phyloP scores from a whole-genome alignment of 2,113 vertebrate species.

The Bettongia penicillata region DNA sequence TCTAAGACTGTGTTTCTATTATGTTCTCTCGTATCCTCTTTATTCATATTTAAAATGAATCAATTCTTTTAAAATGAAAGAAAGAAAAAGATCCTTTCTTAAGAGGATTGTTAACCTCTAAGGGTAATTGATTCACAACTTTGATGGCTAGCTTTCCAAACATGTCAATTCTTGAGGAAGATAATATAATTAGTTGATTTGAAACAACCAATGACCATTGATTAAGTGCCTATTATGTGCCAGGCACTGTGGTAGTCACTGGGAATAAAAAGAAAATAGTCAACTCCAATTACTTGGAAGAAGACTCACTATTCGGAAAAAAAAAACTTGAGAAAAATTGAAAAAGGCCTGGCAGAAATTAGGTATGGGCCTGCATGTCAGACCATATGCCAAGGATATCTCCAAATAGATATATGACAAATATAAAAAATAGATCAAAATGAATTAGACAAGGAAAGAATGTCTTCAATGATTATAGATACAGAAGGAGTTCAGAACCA shows the following conservation, averaged over 20 bases:
- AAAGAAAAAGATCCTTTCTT: background rate
- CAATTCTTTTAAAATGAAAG: background rate
- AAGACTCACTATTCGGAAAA: background rate
- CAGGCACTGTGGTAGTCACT: background rate
- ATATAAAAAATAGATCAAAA: background rate
- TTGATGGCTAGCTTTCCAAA: background rate
- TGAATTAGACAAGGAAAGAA: background rate
- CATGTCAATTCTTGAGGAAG: background rate
- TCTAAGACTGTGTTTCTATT: background rate
- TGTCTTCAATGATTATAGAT: background rate
- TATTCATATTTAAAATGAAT: background rate
- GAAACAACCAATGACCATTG: background rate
- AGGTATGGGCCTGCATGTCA: background rate
- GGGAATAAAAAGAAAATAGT: background rate
- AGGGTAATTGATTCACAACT: background rate
- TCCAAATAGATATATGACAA: background rate
- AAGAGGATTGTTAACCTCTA: background rate
- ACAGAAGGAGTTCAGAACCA: background rate
- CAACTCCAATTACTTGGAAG: background rate
- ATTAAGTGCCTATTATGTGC: background rate
- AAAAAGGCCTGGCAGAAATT: background rate
- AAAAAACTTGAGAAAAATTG: background rate
- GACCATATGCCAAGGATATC: background rate
- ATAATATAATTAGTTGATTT: background rate
- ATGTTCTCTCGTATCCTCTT: background rate